These are phyloP conservation scores for Polydrusus cervinus DNA, from an alignment of 2,888 invertebrate genomes.

Conservation along the genomic window DNA sequence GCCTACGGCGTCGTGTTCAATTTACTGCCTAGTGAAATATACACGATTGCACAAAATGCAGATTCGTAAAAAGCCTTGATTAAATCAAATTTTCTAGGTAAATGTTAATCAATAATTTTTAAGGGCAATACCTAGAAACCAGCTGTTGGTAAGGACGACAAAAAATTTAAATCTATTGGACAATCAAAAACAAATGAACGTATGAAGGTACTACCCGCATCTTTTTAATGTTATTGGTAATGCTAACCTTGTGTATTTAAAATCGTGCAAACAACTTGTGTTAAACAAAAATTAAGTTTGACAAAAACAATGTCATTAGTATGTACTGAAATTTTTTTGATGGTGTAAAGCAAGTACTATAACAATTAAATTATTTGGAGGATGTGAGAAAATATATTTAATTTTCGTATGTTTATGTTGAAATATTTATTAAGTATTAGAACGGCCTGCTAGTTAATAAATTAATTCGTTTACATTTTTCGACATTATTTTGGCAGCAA, in stretches of 20 bases:
- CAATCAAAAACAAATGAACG: background rate
- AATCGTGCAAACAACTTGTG: conserved; percentile 3
- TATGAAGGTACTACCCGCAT: conserved; percentile 26
- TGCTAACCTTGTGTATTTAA: conserved; percentile 29
- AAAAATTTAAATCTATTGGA: background rate
- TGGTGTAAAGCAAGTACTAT: background rate
- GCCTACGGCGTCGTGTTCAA: no score
- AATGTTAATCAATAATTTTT: no score
- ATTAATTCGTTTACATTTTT: no score
- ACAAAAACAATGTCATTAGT: conserved; percentile 16
- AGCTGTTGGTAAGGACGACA: background rate
- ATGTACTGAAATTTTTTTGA: background rate
- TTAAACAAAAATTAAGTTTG: background rate
- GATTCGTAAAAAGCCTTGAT: no score
- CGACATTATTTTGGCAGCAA: no score
- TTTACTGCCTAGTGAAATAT: no score
- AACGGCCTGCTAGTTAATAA: no score
- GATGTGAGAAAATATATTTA: background rate
- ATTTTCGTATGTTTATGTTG: no score
- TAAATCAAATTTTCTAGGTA: no score
- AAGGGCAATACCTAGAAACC: background rate
- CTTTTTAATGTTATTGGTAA: conserved; percentile 2
- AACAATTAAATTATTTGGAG: background rate
- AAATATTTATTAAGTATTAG: no score
- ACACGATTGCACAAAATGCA: no score